Conservation (phyloP, 2,797 vertebrate genomes). For the Gallinago solitaria region DNA sequence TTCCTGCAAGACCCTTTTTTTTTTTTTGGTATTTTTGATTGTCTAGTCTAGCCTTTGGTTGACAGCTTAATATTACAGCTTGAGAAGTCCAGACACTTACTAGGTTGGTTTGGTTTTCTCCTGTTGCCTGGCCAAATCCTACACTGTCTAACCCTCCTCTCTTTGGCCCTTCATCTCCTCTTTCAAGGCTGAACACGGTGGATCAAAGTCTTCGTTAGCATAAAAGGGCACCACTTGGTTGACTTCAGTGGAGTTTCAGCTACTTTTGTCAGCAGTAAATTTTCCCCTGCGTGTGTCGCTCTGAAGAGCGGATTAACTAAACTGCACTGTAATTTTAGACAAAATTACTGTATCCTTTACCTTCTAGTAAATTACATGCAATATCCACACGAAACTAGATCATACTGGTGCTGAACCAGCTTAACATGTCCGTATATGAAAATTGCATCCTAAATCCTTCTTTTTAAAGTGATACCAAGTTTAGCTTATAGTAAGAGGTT, state of each 20-base stretch:
- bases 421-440: slow-evolving; percentile 62
- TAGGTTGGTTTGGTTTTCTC: slow-evolving; percentile 57
- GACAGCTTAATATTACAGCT: slow-evolving; percentile 74
- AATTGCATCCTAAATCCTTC: slow-evolving; percentile 67
- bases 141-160: neutral
- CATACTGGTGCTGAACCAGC: slow-evolving; percentile 50
- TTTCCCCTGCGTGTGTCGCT: slow-evolving; percentile 13
- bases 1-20: slow-evolving; percentile 73
- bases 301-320: slow-evolving; percentile 72
- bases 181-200: slow-evolving; percentile 68
- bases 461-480: slow-evolving; percentile 71
- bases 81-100: slow-evolving; percentile 71
- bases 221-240: slow-evolving; percentile 21
- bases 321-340: slow-evolving; percentile 74
- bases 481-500: slow-evolving; percentile 80
- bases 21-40: slow-evolving; percentile 78
- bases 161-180: slow-evolving; percentile 63
- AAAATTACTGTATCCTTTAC: slow-evolving; percentile 77
- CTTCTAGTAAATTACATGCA: slow-evolving; percentile 67
- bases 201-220: slow-evolving; percentile 16
- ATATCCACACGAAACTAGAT: slow-evolving; percentile 69
- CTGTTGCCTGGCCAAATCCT: slow-evolving; percentile 37
- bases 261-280: slow-evolving; percentile 39
- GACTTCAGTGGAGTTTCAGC: neutral
- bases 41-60: slow-evolving; percentile 79